Evolutionary conservation across 2,113 vertebrate species (phyloP).

Genomic region (Sorex araneus): DNA sequence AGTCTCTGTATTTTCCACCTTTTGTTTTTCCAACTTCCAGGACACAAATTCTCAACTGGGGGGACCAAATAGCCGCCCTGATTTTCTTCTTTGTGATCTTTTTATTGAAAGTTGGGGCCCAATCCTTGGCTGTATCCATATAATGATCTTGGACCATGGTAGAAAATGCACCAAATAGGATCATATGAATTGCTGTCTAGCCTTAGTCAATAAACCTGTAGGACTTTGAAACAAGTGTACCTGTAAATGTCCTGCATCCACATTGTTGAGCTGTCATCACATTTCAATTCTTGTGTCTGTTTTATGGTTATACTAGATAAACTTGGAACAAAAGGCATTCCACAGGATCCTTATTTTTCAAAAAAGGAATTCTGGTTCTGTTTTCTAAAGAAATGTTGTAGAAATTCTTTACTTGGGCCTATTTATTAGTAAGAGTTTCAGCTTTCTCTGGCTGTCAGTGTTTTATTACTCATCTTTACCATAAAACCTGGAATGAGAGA

Average conservation of each 20-base stretch:
- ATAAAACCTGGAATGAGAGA: slow-evolving; percentile 81
- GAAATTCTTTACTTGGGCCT: slow-evolving; percentile 89
- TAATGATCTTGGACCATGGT: slow-evolving; percentile 81
- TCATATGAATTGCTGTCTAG: slow-evolving; percentile 88
- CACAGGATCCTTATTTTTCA: slow-evolving; percentile 80
- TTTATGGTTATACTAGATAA: slow-evolving; percentile 84
- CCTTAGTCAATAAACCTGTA: slow-evolving; percentile 89
- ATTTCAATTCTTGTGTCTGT: slow-evolving; percentile 82
- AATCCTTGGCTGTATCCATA: slow-evolving; percentile 82
- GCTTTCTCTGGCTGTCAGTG: slow-evolving; percentile 82
- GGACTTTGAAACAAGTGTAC: slow-evolving; percentile 83
- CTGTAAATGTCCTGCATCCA: slow-evolving; percentile 85
- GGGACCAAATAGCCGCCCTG: slow-evolving; percentile 81
- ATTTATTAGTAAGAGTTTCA: slow-evolving; percentile 89
- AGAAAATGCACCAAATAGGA: slow-evolving; percentile 87
- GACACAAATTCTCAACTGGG: slow-evolving; percentile 79
- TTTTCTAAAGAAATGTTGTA: slow-evolving; percentile 88
- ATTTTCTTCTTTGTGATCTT: slow-evolving; percentile 82
- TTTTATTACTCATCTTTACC: slow-evolving; percentile 82
- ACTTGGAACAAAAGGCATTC: slow-evolving; percentile 83
- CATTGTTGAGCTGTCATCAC: slow-evolving; percentile 83
- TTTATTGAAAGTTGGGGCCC: slow-evolving; percentile 78
- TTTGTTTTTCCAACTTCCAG: slow-evolving; percentile 81
- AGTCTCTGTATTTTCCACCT: slow-evolving; percentile 85
- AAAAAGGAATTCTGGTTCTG: slow-evolving; percentile 79